phyloP scores from a whole-genome alignment of 2,797 vertebrate species.

The Premnoplex brunnescens region DNA sequence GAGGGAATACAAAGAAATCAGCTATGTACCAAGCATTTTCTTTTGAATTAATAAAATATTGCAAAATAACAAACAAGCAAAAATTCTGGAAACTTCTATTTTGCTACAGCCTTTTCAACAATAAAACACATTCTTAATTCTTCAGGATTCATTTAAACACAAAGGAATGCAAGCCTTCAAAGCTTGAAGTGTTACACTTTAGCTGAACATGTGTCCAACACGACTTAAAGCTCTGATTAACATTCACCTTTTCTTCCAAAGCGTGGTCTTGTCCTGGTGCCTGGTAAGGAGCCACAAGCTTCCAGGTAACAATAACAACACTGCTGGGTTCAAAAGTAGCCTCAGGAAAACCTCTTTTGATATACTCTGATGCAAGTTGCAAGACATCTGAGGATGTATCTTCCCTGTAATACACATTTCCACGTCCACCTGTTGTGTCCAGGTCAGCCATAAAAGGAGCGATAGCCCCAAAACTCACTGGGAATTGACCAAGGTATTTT shows the following conservation, averaged over 20 bases:
- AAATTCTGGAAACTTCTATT: not conserved
- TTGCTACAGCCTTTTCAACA: not conserved
- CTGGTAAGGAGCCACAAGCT: slow-evolving; percentile 76
- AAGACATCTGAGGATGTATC: slow-evolving; percentile 78
- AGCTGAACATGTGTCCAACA: not conserved
- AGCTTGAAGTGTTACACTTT: not conserved
- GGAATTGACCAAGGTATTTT: slow-evolving; percentile 83
- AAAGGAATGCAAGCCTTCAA: not conserved
- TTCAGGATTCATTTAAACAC: not conserved
- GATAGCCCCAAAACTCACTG: slow-evolving; percentile 83
- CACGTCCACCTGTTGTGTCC: slow-evolving; percentile 83
- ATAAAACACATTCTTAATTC: not conserved
- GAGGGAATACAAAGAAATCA: not conserved
- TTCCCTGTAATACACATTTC: slow-evolving; percentile 87
- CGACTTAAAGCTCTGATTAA: not conserved
- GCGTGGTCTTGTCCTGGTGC: slow-evolving; percentile 56
- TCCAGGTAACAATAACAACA: slow-evolving; percentile 86
- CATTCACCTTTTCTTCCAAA: slow-evolving; percentile 78
- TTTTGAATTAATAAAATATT: not conserved
- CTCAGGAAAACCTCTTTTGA: slow-evolving; percentile 84
- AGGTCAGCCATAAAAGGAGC: slow-evolving; percentile 88
- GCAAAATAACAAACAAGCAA: not conserved
- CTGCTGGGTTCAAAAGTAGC: slow-evolving; percentile 77
- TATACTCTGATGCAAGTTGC: slow-evolving; percentile 74
- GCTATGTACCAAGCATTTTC: not conserved